Evolutionary conservation across 2,113 vertebrate genomes (phyloP), one percentile per base, ranked within the genome.

Genomic region (Hyla sarda): DNA sequence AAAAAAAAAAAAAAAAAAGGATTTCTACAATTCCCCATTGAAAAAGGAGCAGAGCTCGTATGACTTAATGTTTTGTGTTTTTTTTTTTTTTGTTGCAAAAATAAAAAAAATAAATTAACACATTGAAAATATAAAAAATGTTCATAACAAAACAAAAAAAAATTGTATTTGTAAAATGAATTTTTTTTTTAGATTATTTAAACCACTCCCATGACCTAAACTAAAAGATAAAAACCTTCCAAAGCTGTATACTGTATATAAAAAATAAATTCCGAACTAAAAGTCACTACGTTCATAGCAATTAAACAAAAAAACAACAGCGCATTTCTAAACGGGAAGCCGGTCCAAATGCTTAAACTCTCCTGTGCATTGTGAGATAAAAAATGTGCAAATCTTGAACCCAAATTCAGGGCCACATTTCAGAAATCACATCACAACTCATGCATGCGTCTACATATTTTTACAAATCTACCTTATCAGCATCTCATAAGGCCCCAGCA

Each of bases 401-500:
- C 88, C 88, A 91, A 89, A 93, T 94, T 93, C 91, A n/a, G 45
- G 90, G 90, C 87, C 93, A 92, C 91, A 94, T 94, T 91, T 91
- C 89, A 86, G 83, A 85, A 92, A 92, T 90, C 89, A 93, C 94
- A 92, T 92, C 91, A 89, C 89, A 88, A 86, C 84, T 67, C 88
- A 90, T 92, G 92, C 92, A 92, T 89, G 92, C 84, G 75, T 91
- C 89, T 88, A 91, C 93, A 91, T 92, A 93, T 93, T 92, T 94
- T 92, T 90, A 88, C 90, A 13, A 89, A 16, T 87, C 77, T 82
- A 85, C 88, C 90, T 92, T 89, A 92, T 89, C 93, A 77, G 91
- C 0, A 0, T 13, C 17, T 0, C 25, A 2, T 37, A 83, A 78
- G 79, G 80, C 88, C 32, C 89, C 82, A 0, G 9, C 0, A 6